Percentiles rank a stretch among this genome's conserved stretches.
Conservation (phyloP, 2,113 vertebrate species). For the Heteronetta atricapilla region DNA sequence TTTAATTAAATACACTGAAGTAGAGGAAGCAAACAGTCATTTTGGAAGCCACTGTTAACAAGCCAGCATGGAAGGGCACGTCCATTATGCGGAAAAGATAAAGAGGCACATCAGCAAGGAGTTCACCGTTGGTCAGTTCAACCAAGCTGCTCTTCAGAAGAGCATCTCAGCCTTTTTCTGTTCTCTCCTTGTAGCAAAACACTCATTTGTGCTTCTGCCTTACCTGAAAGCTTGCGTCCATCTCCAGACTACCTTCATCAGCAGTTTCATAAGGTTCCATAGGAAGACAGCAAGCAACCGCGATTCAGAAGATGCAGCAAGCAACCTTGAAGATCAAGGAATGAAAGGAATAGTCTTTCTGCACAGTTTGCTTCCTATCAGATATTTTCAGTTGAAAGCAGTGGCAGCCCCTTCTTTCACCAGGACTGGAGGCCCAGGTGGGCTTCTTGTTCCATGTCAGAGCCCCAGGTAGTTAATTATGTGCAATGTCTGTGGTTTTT, state of each 20-base stretch:
- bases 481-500: background rate
- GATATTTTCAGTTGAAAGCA: background rate
- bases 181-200: background rate
- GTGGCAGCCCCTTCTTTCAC: background rate
- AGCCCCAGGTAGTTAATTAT: background rate
- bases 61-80: background rate
- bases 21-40: background rate
- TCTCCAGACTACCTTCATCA: too few species aligned
- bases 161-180: background rate
- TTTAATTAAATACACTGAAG: background rate
- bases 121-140: background rate
- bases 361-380: too few species aligned
- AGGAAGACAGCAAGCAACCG: background rate
- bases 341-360: rapidly evolving
- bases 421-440: background rate
- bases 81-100: background rate
- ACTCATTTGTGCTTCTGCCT: background rate
- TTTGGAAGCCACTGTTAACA: background rate
- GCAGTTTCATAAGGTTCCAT: too few species aligned
- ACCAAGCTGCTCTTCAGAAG: background rate
- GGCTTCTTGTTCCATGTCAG: background rate
- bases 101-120: background rate
- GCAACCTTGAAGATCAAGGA: background rate
- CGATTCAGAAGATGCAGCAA: background rate
- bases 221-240: background rate